Evolutionary conservation across 2,888 invertebrate genomes (phyloP).

Genomic region (Ophonus ardosiacus): DNA sequence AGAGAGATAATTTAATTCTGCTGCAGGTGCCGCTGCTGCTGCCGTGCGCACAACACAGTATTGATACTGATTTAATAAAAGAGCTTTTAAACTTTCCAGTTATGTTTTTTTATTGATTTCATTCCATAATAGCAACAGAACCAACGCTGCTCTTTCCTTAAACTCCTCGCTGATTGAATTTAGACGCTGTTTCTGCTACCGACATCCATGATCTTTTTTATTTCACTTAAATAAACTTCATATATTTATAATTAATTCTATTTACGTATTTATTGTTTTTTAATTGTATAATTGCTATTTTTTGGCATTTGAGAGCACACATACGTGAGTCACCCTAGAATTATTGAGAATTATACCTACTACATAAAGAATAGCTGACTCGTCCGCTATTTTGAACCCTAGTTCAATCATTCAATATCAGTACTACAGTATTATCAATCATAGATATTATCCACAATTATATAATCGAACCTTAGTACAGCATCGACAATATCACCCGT

Average conservation of each 20-base stretch:
- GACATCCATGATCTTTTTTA: background rate
- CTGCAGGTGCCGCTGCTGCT: slow-evolving; percentile 33
- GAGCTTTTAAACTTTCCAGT: slow-evolving; percentile 47
- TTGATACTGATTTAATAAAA: slow-evolving; percentile 60
- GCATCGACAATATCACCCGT: no score
- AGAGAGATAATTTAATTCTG: slow-evolving; percentile 51
- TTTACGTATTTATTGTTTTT: no score
- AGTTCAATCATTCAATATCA: no score
- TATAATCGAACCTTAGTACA: no score
- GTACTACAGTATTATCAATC: no score
- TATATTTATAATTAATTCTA: background rate
- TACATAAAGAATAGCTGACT: no score
- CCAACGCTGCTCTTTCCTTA: background rate
- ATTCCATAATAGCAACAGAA: slow-evolving; percentile 39
- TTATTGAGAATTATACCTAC: no score
- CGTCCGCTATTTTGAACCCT: no score
- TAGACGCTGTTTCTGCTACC: background rate
- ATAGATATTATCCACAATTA: no score
- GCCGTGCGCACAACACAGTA: background rate
- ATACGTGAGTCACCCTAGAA: no score
- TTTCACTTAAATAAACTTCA: background rate
- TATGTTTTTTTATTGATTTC: slow-evolving; percentile 54
- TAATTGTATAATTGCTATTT: no score
- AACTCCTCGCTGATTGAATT: slow-evolving; percentile 7
- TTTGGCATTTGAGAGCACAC: no score